Percentiles rank a stretch among this genome's conserved stretches.
Conservation (phyloP, 1,140 invertebrate species). For the Pomacea maculata region DNA sequence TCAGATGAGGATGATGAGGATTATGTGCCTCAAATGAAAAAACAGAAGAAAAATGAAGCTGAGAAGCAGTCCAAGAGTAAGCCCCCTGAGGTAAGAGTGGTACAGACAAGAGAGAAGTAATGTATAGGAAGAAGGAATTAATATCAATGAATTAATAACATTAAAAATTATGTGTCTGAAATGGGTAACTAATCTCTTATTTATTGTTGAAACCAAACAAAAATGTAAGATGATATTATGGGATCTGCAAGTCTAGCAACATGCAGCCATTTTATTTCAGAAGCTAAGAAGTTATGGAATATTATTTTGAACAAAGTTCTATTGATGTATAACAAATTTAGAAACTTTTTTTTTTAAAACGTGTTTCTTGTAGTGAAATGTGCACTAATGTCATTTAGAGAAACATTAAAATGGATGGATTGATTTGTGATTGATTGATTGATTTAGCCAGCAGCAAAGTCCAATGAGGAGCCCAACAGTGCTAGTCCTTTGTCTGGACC, state of each 20-base stretch:
- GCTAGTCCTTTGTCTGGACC: constrained; percentile 12
- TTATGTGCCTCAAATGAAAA: constrained; percentile 45
- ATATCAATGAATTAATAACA: too few relatives aligned
- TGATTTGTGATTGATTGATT: neutral
- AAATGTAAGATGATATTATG: too few relatives aligned
- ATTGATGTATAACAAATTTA: too few relatives aligned
- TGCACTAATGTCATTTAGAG: neutral
- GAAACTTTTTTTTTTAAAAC: neutral
- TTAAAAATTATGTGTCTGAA: too few relatives aligned
- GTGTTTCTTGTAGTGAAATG: neutral
- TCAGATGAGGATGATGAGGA: constrained; percentile 53
- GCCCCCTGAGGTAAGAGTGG: constrained; percentile 4
- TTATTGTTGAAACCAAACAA: too few relatives aligned
- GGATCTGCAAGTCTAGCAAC: too few relatives aligned
- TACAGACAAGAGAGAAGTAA: too few relatives aligned
- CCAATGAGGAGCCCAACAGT: constrained; percentile 4
- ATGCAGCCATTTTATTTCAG: too few relatives aligned
- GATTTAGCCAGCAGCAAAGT: neutral
- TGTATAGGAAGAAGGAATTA: too few relatives aligned
- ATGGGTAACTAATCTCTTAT: too few relatives aligned
- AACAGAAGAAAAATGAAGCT: constrained; percentile 26
- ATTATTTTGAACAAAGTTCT: too few relatives aligned
- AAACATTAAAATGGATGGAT: neutral
- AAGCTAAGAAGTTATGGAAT: too few relatives aligned
- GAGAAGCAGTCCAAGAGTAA: constrained; percentile 9